Evolutionary conservation across 2,888 invertebrate species (phyloP), one percentile per base, ranked within the genome.

Genomic region (Temnothorax unifasciatus): DNA sequence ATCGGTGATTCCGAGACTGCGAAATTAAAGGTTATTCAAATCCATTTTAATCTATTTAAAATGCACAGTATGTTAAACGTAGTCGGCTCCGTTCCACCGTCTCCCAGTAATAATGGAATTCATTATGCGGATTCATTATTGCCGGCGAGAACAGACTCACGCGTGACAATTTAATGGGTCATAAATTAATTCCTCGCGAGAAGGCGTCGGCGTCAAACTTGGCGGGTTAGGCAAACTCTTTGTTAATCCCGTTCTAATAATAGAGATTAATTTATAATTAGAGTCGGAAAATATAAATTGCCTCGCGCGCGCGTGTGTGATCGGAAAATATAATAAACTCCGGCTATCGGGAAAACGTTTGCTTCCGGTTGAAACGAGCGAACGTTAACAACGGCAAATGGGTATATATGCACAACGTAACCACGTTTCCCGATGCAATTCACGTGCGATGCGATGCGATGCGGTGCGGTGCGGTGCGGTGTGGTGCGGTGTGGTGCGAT

Each of bases 341-440:
- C 44, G 44, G 15, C 11, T 44, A 44, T 52, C 29, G 44, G 44
- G 74, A 71, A 73, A 79, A 59, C 34, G 79, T 57, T 73, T 57
- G 57, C n/a, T 79, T 73, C 44, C 52, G 52, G 52, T 25, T n/a
- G 38, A n/a, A 41, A 25, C 18, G 34, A 44, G 21, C 21, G 21
- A 74, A 73, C 59, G 79, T 79, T 74, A 59, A 69, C 77, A 76
- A 66, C n/a, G n/a, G 77, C 52, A 52, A 41, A 34, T 47, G 57
- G 47, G 57, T 41, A 79, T 74, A 79, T 74, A 79, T 74, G 79
- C 79, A 79, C 74, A 74, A 57, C 77, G 54, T 79, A 79, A 79
- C 79, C 69, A 44, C 47, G 47, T 79, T 79, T 79, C 47, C 47
- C 75, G 79, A 57, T 73, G 79, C 57, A 73, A 79, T 79, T 79